phyloP scores from a whole-genome alignment of 2,888 invertebrate genomes.

The Morpho achilles region DNA sequence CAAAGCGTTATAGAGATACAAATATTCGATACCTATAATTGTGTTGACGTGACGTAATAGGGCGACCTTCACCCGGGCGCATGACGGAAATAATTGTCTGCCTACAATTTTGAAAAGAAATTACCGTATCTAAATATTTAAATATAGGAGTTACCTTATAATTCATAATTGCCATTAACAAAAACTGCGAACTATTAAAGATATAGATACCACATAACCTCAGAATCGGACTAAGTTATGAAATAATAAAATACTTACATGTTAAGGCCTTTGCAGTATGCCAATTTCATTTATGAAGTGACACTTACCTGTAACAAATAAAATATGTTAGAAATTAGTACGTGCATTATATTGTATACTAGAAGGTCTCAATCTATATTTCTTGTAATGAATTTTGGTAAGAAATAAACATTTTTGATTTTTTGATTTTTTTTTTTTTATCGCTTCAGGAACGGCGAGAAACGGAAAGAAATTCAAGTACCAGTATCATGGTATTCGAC shows the following conservation, averaged over 20 bases:
- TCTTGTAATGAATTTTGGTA: too few species aligned
- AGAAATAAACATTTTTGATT: too few species aligned
- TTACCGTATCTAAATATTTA: conserved; percentile 29
- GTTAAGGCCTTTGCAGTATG: not conserved
- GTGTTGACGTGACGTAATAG: conserved; percentile 39
- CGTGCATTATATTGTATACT: too few species aligned
- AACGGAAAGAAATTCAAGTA: too few species aligned
- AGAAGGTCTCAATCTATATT: too few species aligned
- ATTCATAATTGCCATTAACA: conserved; percentile 1
- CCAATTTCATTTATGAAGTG: not conserved
- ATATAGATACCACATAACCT: not conserved
- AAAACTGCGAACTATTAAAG: not conserved
- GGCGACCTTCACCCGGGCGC: conserved; percentile 48
- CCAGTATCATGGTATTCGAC: too few species aligned
- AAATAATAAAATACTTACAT: conserved; percentile 1
- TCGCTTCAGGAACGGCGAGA: too few species aligned
- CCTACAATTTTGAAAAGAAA: conserved; percentile 35
- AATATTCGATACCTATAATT: conserved; percentile 22
- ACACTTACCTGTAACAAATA: conserved; percentile 28
- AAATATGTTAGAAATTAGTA: not conserved
- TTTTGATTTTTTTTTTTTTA: too few species aligned
- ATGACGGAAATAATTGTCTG: conserved; percentile 50
- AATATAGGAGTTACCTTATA: conserved; percentile 13
- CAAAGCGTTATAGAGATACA: too few species aligned
- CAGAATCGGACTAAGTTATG: too few species aligned